Evolutionary conservation across 53 echinoderm and acorn worm genomes (phyloP), one percentile per base, ranked within the genome.

Genomic region (Hippasteria phrygiana): DNA sequence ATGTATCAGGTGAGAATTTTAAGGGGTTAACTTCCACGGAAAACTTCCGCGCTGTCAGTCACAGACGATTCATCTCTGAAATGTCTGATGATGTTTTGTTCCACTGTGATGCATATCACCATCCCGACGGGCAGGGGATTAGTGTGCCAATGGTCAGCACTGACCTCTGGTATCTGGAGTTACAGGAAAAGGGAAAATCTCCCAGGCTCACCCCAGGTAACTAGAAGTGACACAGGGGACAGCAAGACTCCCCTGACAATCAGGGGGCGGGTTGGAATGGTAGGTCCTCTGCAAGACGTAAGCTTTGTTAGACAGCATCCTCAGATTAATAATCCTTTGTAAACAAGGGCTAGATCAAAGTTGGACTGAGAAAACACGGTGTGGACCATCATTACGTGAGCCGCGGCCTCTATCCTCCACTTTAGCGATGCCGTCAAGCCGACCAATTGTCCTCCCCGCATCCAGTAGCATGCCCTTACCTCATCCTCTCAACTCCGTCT

Each of bases 181-280:
- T 20, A 27, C 22, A 39, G 33, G 55, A 27, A 78, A 78, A 78
- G 54, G 31, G 53, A 9, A 37, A 26, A 62, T 78, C 56, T 26
- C 78, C 78, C 13, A 55, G 59, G 78, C 76, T 24, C 78, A 59
- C 78, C 78, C 78, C 55, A 78, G 78, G 78, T 77, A 50, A 53
- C 35, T 34, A 12, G 77, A 34, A 34, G 77, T 77, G 77, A 54
- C 50, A 77, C 53, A 54, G 34, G 36, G 77, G 53, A n/a, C 17
- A 77, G 74, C 48, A 33, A 53, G 33, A 70, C 70, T 70, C 70
- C 70, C 77, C 77, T 43, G 43, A 43, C 74, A 50, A 16, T 54
- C 29, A 62, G 24, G 62, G 29, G 2, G 62, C 10, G 29, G 32
- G 35, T 32, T 7, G 11, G 10, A 1, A 32, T 8, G 3, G 35